Conservation (phyloP, 2,888 invertebrate species). For the Troilus luridus region DNA sequence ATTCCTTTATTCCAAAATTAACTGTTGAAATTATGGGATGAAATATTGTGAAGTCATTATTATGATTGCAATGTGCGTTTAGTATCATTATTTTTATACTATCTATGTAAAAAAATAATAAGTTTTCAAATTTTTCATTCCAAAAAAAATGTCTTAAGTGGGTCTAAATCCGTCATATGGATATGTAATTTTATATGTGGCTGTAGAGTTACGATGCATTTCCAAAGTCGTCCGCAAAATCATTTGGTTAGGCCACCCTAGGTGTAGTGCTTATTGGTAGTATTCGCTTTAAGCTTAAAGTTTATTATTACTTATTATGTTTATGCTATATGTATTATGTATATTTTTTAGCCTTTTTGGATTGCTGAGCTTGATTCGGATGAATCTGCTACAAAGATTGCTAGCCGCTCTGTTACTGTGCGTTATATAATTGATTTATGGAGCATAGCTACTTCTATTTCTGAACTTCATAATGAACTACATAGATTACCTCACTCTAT, state of each 20-base stretch:
- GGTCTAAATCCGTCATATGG: no score
- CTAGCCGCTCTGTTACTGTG: constrained; percentile 85
- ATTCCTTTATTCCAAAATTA: no score
- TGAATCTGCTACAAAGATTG: constrained; percentile 78
- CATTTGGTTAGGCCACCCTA: background rate
- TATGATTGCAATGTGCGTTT: no score
- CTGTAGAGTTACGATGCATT: no score
- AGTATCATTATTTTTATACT: no score
- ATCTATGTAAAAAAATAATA: no score
- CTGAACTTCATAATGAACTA: constrained; percentile 77
- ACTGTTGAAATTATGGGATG: no score
- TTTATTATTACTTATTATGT: background rate
- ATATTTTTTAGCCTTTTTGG: constrained; percentile 81
- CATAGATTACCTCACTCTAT: constrained; percentile 73
- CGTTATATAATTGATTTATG: constrained; percentile 87
- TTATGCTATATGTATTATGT: background rate
- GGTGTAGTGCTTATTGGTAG: background rate
- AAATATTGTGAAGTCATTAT: no score
- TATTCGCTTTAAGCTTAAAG: background rate
- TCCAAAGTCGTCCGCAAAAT: no score
- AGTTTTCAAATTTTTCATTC: no score
- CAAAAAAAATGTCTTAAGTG: no score
- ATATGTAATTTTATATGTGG: no score
- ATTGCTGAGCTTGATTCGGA: constrained; percentile 84
- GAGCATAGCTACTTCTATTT: constrained; percentile 76